phyloP scores from a whole-genome alignment of 2,797 vertebrate species.

The Oryzias sinensis region DNA sequence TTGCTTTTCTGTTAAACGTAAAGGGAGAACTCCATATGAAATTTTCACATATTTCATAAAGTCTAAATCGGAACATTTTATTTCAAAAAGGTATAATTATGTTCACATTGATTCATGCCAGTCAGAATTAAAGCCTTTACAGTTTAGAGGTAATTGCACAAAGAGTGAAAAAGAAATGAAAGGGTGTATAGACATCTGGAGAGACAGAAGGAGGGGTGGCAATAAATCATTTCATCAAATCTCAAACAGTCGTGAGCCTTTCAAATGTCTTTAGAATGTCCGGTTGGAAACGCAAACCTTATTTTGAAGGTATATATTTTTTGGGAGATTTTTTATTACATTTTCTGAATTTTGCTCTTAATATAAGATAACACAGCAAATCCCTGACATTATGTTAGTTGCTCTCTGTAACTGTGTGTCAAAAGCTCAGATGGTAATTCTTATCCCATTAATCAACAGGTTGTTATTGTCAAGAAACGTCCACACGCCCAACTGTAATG shows the following conservation, averaged over 20 bases:
- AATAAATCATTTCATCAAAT: conserved; percentile 64
- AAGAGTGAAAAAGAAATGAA: conserved; percentile 42
- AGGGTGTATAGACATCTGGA: conserved; percentile 60
- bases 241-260: conserved; percentile 53
- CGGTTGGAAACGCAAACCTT: conserved; percentile 2
- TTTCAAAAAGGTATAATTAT: too few relatives aligned
- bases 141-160: conserved; percentile 26
- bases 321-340: too few relatives aligned
- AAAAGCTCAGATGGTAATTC: conserved; percentile 9
- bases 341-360: too few relatives aligned
- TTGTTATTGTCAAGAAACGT: conserved; percentile 43
- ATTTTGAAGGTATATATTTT: too few relatives aligned
- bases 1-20: too few relatives aligned
- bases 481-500: conserved; percentile 48
- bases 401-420: not conserved
- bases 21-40: too few relatives aligned
- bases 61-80: too few relatives aligned
- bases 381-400: too few relatives aligned
- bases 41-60: too few relatives aligned
- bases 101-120: too few relatives aligned
- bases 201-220: conserved; percentile 55
- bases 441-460: conserved; percentile 40
- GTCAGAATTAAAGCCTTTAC: conserved; percentile 10
- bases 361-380: too few relatives aligned
- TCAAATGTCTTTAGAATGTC: conserved; percentile 57